Base-by-base conservation (phyloP, 1,140 invertebrate genomes). In the Drosophila persimilis region DNA sequence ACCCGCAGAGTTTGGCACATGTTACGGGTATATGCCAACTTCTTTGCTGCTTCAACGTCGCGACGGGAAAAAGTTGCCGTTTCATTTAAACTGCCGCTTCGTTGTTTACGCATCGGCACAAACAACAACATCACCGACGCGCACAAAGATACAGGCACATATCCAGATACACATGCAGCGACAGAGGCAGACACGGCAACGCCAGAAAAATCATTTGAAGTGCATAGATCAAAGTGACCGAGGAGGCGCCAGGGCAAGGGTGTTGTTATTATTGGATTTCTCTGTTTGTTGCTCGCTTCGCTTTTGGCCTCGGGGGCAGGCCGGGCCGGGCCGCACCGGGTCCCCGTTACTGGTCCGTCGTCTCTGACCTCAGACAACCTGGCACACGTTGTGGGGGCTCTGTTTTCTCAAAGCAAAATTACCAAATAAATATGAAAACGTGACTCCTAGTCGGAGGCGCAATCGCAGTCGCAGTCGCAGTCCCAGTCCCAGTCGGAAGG, bases 161-260 rank as follows among this genome's bases (percentile, higher is more conserved):
- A 15, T 26, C 24, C 26, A 20, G 35, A 31, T 24, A 43, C 31
- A 59, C 20, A 20, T 20, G 2, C 20, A 20, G 20, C 20, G 39
- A 35, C 26, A 22, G 43, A 47, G 15, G 48, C 46, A 17, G 9
- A 41, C 20, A 35, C 51, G 54, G 71, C 65, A 54, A 64, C 29
- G 58, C 43, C 57, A 66, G 51, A 71, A 66, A 80, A 78, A 77
- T 77, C 77, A 85, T 85, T 85, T 85, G 80, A 85, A 85, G 80
- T 85, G 81, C 80, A 77, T 64, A 85, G 80, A 85, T 85, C 80
- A 85, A 85, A 85, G 80, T 80, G 77, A 77, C 77, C 77, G 81
- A 63, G 53, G 65, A 81, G 83, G 80, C 80, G 80, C 81, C 80
- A 77, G 61, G 53, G 45, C 46, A 51, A 22, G 26, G 53, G 61